Conservation (phyloP, 1,140 invertebrate genomes). For the Lucilia sericata region DNA sequence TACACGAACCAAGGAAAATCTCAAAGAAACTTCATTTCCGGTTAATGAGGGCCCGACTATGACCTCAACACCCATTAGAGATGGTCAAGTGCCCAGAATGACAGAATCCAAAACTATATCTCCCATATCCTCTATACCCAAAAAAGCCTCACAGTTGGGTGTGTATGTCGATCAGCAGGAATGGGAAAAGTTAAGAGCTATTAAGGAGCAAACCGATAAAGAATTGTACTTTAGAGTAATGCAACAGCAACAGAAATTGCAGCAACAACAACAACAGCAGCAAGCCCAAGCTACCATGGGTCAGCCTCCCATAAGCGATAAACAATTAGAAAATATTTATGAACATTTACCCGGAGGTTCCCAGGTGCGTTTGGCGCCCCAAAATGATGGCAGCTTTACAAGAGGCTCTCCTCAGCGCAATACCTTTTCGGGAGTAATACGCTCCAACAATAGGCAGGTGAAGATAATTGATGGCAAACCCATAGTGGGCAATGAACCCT, state of each 20-base stretch:
- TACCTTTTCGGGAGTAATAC: conserved; percentile 58
- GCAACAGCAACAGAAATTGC: conserved; percentile 55
- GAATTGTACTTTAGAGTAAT: conserved; percentile 60
- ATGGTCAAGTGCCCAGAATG: background rate
- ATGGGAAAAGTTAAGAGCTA: conserved; percentile 61
- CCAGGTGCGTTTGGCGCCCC: conserved; percentile 8
- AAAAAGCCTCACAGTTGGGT: conserved; percentile 36
- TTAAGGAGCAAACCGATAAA: conserved; percentile 62
- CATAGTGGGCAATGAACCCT: background rate
- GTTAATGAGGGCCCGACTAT: conserved; percentile 42
- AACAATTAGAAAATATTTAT: conserved; percentile 60
- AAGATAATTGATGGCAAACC: conserved; percentile 51
- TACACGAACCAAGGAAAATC: conserved; percentile 46
- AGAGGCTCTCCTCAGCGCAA: conserved; percentile 62
- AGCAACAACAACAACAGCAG: conserved; percentile 43
- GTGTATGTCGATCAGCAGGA: conserved; percentile 49
- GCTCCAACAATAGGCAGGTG: conserved; percentile 52
- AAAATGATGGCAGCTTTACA: conserved; percentile 51
- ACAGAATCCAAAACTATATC: conserved; percentile 22
- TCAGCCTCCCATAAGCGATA: background rate
- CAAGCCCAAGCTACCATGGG: background rate
- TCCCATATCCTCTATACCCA: conserved; percentile 33
- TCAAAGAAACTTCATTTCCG: conserved; percentile 38
- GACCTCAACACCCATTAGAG: conserved; percentile 43
- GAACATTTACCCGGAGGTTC: conserved; percentile 54